phyloP scores from a whole-genome alignment of 2,888 invertebrate genomes.

The Tricholauxania praeusta region DNA sequence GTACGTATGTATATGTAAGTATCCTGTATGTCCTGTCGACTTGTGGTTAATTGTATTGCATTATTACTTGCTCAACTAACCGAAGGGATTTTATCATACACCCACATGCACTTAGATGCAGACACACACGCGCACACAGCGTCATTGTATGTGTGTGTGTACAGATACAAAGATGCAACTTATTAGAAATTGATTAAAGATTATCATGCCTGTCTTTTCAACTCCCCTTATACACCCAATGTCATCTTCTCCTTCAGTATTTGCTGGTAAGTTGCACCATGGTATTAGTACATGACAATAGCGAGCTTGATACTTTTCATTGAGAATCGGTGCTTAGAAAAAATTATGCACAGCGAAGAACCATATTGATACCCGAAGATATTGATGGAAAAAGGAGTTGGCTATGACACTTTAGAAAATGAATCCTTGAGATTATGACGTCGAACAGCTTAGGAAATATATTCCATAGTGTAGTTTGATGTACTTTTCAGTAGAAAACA shows the following conservation, averaged over 20 bases:
- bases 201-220: neutral
- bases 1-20: neutral
- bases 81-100: neutral
- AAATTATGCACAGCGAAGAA: too few species aligned
- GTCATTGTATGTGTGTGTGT: neutral
- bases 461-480: too few species aligned
- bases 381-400: too few species aligned
- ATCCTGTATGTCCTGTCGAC: neutral
- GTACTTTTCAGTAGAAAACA: too few species aligned
- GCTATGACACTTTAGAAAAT: too few species aligned
- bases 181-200: constrained; percentile 16
- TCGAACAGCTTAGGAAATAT: too few species aligned
- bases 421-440: too few species aligned
- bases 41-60: constrained; percentile 10
- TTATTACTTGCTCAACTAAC: constrained; percentile 1
- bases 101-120: neutral
- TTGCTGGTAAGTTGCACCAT: neutral
- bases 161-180: neutral
- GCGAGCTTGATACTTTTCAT: neutral
- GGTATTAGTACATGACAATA: neutral
- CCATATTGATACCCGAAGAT: too few species aligned
- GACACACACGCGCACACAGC: neutral
- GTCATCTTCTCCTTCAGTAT: neutral
- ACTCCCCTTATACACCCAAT: neutral
- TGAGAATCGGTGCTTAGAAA: neutral